Base-by-base conservation (phyloP, 2,888 invertebrate genomes). In the Belgica antarctica region DNA sequence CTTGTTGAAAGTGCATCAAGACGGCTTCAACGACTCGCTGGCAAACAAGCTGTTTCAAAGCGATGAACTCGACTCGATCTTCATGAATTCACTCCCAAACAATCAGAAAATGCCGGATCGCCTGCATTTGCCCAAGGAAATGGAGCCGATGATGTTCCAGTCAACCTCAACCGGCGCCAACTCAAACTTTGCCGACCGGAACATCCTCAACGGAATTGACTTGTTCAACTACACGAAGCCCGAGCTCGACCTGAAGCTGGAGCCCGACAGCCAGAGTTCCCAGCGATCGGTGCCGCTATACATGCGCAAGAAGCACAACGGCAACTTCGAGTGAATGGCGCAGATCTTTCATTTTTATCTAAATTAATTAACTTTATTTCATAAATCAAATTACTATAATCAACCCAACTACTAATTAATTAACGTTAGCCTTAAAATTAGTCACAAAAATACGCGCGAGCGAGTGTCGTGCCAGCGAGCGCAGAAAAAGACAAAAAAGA, bases 1-100 rank as follows among this genome's bases (percentile, higher is more conserved):
- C 75, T 79, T 57, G 77, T 78, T 66, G 76, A 77, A 34, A 77
- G 77, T 69, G 78, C 78, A 72, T 76, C n/a, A n/a, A 19, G 52
- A 7, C 1, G 25, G 27, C 8, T 27, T 27, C 27, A 68, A 31
- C 27, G 57, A 68, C 22, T n/a, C 15, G 1, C 24, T 41, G 2
- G 31, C 22, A 2, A 46, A 46, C 15, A 68, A 65, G 28, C n/a
- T 65, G 7, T 65, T 65, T 19, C 65, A 65, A 24, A 31, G 41
- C 1, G 70, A 70, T 19, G 61, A 70, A 19, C 57, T 70, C 57
- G 59, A 61, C 17, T 12, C 66, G 19, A 57, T 69, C 15, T 62
- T 70, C 19, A 70, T 41, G 17, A 61, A 59, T 31, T 61, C 59
- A n/a, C 17, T 61, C 12, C 68, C 31, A 1, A 57, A 36, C 36